These are phyloP conservation scores for Drosophila pseudotakahashii DNA, from an alignment of 2,888 invertebrate genomes.

Conservation along the genomic window DNA sequence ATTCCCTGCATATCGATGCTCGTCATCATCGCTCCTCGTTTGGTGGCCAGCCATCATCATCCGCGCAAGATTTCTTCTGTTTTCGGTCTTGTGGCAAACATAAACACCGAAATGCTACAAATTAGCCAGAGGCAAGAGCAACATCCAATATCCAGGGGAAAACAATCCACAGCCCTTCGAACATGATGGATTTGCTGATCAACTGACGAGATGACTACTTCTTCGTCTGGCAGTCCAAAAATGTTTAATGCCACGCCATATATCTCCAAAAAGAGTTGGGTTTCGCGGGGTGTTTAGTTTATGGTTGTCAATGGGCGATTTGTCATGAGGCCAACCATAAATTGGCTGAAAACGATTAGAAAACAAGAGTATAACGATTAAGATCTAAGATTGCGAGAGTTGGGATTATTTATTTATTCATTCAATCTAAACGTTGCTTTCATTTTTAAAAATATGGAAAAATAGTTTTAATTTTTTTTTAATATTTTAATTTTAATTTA, in stretches of 20 bases:
- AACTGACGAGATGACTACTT: slow-evolving; percentile 53
- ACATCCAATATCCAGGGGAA: not conserved
- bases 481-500: too few relatives aligned
- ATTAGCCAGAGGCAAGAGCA: slow-evolving; percentile 62
- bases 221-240: slow-evolving; percentile 25
- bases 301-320: slow-evolving; percentile 35
- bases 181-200: slow-evolving; percentile 66
- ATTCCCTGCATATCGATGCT: slow-evolving; percentile 6
- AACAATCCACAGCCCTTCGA: slow-evolving; percentile 27
- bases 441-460: too few relatives aligned
- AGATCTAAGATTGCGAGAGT: not conserved
- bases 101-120: slow-evolving; percentile 66
- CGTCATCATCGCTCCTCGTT: slow-evolving; percentile 32
- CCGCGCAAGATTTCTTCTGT: slow-evolving; percentile 14
- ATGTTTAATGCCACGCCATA: slow-evolving; percentile 22
- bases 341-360: slow-evolving; percentile 10
- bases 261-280: slow-evolving; percentile 21
- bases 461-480: too few relatives aligned
- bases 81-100: slow-evolving; percentile 59
- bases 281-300: slow-evolving; percentile 39
- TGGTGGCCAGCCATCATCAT: slow-evolving; percentile 47
- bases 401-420: not conserved
- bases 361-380: slow-evolving; percentile 8
- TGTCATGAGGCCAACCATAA: slow-evolving; percentile 31
- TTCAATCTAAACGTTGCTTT: not conserved